Base-by-base conservation (phyloP, 2,797 vertebrate species). In the Coreius guichenoti region DNA sequence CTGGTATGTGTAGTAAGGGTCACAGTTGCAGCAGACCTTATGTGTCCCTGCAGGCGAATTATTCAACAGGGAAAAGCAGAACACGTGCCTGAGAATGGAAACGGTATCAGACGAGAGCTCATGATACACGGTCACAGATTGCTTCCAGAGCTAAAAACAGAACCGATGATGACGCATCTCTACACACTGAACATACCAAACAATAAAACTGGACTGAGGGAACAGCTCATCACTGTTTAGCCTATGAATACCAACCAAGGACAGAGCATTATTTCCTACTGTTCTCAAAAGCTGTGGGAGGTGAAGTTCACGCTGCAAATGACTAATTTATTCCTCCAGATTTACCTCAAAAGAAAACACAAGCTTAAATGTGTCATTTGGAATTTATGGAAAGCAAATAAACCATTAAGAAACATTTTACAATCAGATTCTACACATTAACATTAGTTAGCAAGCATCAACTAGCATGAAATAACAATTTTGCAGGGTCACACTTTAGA, bases 71-170 rank as follows among this genome's bases (percentile, higher is more conserved):
- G 36, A 70, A 69, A 79, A 80, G 39, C 23, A 69, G 65, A 89
- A 79, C 88, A 87, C 73, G 56, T 86, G 86, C 61, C 69, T 58
- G 43, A 31, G 56, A 65, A 81, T 81, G 87, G 86, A 86, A 89
- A 89, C 56, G 26, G 45, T 54, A 31, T 83, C 9, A 76, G 31
- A 63, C 26, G 21, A 56, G 5, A 74, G 33, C 51, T 43, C 69
- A 74, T 80, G 84, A 80, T 43, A 65, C 13, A 85, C 39, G 8
- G 17, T 77, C 54, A 36, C 79, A 61, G 26, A 82, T 70, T 51
- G 21, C 36, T 82, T 75, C 21, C 26, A 21, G 47, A 8, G 29
- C 80, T 88, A 88, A 83, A 85, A 85, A 83, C 45, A 80, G 85
- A 70, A 67, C 47, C 1, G 31, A 56, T 87, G 86, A 87, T 87